Evolutionary conservation across 1,140 invertebrate species (phyloP).

Genomic region (Arctopsyche grandis): DNA sequence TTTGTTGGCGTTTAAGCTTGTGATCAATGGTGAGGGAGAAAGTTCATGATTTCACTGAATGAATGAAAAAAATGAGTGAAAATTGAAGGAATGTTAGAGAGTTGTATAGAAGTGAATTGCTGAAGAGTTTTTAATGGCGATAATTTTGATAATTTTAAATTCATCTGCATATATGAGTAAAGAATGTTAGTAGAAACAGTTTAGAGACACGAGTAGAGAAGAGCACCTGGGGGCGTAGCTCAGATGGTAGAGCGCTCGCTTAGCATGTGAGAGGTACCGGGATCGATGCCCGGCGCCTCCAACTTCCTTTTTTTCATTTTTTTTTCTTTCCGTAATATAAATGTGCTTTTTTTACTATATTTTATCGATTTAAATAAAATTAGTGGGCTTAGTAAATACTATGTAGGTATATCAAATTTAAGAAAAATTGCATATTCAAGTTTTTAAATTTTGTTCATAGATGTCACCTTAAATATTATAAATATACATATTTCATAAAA

Average conservation of each 20-base stretch:
- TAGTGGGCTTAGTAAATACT: background rate
- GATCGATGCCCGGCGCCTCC: slow-evolving; percentile 78
- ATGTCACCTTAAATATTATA: background rate
- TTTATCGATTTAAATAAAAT: slow-evolving; percentile 14
- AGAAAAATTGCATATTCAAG: background rate
- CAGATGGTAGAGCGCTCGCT: slow-evolving; percentile 89
- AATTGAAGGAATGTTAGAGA: no score
- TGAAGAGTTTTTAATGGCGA: no score
- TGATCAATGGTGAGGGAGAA: no score
- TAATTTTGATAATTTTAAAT: no score
- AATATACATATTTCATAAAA: no score
- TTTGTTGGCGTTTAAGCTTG: no score
- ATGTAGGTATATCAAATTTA: background rate
- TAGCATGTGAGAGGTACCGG: slow-evolving; percentile 87
- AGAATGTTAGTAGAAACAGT: no score
- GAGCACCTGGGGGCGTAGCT: slow-evolving; percentile 75
- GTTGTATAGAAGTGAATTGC: no score
- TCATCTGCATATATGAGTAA: no score
- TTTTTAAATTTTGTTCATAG: background rate
- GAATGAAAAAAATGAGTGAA: no score
- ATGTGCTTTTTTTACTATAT: background rate
- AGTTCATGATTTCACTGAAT: no score
- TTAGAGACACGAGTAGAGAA: no score
- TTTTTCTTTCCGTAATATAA: slow-evolving; percentile 1
- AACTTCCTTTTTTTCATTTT: slow-evolving; percentile 42